These are phyloP conservation scores for Neomicropteryx cornuta DNA, from an alignment of 1,140 invertebrate genomes.

Conservation along the genomic window DNA sequence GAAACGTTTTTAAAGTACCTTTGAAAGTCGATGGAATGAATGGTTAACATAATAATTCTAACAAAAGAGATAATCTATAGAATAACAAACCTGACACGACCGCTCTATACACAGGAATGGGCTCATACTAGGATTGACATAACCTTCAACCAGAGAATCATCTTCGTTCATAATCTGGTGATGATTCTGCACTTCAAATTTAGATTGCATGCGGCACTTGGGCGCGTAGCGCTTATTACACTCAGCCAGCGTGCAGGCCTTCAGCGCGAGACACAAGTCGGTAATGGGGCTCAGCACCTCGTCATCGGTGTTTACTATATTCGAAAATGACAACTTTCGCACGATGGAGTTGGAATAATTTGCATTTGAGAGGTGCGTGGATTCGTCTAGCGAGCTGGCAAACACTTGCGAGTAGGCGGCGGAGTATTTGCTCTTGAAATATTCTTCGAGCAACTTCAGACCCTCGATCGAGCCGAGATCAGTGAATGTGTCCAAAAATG, in stretches of 20 bases:
- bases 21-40: no score
- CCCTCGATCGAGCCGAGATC: constrained; percentile 64
- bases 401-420: constrained; percentile 25
- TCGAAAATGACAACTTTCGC: constrained; percentile 5
- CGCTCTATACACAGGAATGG: constrained; percentile 51
- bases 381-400: constrained; percentile 1
- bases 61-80: no score
- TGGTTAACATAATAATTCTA: no score
- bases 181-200: no score
- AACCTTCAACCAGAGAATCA: constrained; percentile 8
- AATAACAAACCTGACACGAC: constrained; percentile 49
- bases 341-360: constrained; percentile 1
- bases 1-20: no score
- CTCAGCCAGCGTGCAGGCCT: constrained; percentile 39
- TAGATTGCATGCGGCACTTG: no score
- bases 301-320: constrained; percentile 15
- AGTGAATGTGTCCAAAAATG: constrained; percentile 69
- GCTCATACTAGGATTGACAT: constrained; percentile 30
- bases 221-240: no score
- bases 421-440: constrained; percentile 46
- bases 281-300: constrained; percentile 38
- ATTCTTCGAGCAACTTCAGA: constrained; percentile 59
- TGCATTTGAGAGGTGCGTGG: constrained; percentile 1
- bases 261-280: constrained; percentile 43
- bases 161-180: constrained; percentile 6